Percentiles rank a stretch among this genome's conserved stretches.
Conservation (phyloP, 2,113 vertebrate genomes). For the Caranx melampygus region DNA sequence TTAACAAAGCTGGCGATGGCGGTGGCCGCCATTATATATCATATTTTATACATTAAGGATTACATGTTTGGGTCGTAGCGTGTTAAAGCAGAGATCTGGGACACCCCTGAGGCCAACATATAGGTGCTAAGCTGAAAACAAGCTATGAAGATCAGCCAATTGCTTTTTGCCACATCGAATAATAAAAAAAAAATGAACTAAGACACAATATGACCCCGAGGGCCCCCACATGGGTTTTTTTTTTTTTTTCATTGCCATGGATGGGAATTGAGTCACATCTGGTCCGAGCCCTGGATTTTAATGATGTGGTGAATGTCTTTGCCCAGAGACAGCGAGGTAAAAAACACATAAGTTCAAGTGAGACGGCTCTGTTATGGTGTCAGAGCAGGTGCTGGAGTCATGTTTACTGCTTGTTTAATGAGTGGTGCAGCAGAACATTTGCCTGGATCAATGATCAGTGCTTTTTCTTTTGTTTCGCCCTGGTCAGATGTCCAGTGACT, state of each 20-base stretch:
- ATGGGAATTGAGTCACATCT: slow-evolving; percentile 41
- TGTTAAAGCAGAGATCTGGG: no score
- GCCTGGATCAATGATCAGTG: slow-evolving; percentile 27
- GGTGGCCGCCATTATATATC: no score
- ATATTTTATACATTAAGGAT: no score
- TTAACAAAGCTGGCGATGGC: no score
- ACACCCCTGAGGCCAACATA: not conserved
- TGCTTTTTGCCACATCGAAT: not conserved
- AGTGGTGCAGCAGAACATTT: slow-evolving; percentile 8
- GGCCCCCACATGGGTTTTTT: slow-evolving; percentile 10
- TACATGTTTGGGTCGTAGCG: no score
- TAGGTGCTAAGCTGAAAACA: not conserved
- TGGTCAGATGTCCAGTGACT: not conserved
- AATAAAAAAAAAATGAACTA: slow-evolving; percentile 2
- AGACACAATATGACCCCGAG: slow-evolving; percentile 24
- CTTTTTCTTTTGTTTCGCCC: not conserved
- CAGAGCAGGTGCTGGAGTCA: slow-evolving; percentile 26
- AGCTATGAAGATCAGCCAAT: slow-evolving; percentile 10
- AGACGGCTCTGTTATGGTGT: not conserved
- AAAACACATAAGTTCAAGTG: slow-evolving; percentile 58
- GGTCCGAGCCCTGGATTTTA: slow-evolving; percentile 54
- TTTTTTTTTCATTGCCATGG: not conserved
- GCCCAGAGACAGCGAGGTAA: slow-evolving; percentile 49
- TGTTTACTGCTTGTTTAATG: slow-evolving; percentile 50
- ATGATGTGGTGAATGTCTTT: slow-evolving; percentile 60